A percentile compares a stretch with the other conserved stretches of the same genome.
These are phyloP conservation scores for Umimayanthus kanabou DNA, from an alignment of 92 coral and sea anemone species.

Conservation along the genomic window DNA sequence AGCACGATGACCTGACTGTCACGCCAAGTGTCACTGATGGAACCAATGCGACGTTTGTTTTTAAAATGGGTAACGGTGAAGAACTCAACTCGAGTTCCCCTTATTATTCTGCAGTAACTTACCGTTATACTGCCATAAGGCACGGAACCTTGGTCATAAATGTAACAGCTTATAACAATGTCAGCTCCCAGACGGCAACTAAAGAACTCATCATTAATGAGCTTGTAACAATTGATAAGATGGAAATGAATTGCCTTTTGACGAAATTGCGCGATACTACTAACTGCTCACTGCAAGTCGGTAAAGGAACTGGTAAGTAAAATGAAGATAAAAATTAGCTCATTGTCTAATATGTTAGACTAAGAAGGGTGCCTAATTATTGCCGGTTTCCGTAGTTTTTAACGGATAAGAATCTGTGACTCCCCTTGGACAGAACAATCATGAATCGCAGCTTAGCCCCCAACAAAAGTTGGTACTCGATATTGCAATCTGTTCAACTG, in stretches of 20 bases:
- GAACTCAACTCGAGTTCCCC: background rate
- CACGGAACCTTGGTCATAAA: constrained; percentile 4
- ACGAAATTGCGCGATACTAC: background rate
- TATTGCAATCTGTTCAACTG: too few relatives aligned
- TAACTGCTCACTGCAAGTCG: background rate
- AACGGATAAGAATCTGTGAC: too few relatives aligned
- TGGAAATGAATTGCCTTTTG: background rate
- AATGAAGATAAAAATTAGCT: background rate
- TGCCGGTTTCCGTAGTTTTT: too few relatives aligned
- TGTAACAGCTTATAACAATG: constrained; percentile 17
- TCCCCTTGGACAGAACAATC: too few relatives aligned
- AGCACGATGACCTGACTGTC: background rate
- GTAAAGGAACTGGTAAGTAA: constrained; percentile 19
- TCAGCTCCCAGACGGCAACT: constrained; percentile 2
- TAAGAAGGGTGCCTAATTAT: too few relatives aligned
- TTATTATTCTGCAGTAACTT: background rate
- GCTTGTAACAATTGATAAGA: background rate
- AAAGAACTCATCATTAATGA: background rate
- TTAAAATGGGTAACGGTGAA: background rate
- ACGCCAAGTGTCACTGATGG: background rate
- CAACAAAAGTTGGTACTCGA: too few relatives aligned
- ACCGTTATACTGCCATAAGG: background rate
- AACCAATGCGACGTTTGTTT: background rate
- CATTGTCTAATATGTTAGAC: background rate
- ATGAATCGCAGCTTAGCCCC: too few relatives aligned